phyloP scores from a whole-genome alignment of 2,113 vertebrate species.

The Seriola aureovittata region DNA sequence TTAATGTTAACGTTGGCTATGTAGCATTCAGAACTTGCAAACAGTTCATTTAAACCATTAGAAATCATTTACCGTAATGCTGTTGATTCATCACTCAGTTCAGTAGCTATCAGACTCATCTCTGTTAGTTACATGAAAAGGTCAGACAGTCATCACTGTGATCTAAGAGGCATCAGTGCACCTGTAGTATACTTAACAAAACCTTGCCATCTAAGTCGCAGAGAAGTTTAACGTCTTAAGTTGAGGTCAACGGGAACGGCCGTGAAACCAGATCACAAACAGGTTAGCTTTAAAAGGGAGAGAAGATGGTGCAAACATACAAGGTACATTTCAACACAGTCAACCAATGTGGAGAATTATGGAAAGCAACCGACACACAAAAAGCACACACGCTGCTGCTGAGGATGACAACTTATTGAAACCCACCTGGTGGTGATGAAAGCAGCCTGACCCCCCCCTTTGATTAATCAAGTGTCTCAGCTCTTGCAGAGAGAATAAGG shows the following conservation, averaged over 20 bases:
- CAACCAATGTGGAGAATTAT: neutral
- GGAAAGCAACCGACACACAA: conserved; percentile 24
- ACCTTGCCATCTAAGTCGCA: neutral
- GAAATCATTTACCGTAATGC: neutral
- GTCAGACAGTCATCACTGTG: conserved; percentile 10
- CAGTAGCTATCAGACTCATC: neutral
- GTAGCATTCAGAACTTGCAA: no score
- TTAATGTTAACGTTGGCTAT: no score
- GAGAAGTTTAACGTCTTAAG: neutral
- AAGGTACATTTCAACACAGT: conserved; percentile 21
- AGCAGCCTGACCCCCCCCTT: conserved; percentile 43
- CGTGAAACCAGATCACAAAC: no score
- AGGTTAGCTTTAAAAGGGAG: neutral
- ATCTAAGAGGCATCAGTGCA: neutral
- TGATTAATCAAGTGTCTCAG: conserved; percentile 61
- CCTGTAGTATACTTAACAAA: neutral
- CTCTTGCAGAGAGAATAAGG: conserved; percentile 39
- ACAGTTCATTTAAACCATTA: neutral
- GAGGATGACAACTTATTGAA: conserved; percentile 70
- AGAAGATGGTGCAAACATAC: conserved; percentile 9
- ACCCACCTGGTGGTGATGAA: conserved; percentile 61
- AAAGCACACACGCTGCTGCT: conserved; percentile 4
- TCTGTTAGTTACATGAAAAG: conserved; percentile 30
- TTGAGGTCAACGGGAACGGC: no score
- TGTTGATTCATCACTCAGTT: conserved; percentile 10